Evolutionary conservation across 2,888 invertebrate genomes (phyloP).

Genomic region (Parasteatoda lunata): DNA sequence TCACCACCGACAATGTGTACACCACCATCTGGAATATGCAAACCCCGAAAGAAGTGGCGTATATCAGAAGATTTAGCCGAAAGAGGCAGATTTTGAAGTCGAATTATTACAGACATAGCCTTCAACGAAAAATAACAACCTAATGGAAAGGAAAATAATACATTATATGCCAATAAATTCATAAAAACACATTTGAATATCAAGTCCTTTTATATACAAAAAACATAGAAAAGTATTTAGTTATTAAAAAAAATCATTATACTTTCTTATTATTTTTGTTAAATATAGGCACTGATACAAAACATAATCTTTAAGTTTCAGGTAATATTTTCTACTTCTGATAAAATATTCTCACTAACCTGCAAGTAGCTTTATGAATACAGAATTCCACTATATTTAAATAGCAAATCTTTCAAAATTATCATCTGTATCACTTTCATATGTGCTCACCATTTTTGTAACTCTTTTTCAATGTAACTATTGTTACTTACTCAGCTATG

Average conservation of each 20-base stretch:
- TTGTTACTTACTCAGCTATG: background rate
- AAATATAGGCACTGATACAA: background rate
- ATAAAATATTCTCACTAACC: no score
- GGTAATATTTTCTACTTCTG: no score
- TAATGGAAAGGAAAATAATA: conserved; percentile 25
- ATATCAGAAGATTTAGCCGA: conserved; percentile 98
- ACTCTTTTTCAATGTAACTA: background rate
- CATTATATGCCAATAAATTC: conserved; percentile 24
- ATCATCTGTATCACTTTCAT: no score
- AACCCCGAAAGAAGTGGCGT: conserved; percentile 95
- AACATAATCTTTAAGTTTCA: background rate
- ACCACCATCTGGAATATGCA: conserved; percentile 98
- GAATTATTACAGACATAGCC: conserved; percentile 97
- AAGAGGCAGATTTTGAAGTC: conserved; percentile 98
- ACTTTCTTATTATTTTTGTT: no score
- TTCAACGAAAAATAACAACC: conserved; percentile 37
- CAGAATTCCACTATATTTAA: no score
- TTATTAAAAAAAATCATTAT: no score
- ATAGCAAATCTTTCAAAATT: no score
- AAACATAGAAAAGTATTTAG: no score
- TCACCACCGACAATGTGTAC: conserved; percentile 99
- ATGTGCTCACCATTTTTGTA: no score
- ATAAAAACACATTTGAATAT: background rate
- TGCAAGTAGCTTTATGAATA: no score
- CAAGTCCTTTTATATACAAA: no score